Percentiles rank a stretch among this genome's conserved stretches.
These are phyloP conservation scores for Indicator maculatus DNA, from an alignment of 2,113 vertebrate species.

Conservation along the genomic window DNA sequence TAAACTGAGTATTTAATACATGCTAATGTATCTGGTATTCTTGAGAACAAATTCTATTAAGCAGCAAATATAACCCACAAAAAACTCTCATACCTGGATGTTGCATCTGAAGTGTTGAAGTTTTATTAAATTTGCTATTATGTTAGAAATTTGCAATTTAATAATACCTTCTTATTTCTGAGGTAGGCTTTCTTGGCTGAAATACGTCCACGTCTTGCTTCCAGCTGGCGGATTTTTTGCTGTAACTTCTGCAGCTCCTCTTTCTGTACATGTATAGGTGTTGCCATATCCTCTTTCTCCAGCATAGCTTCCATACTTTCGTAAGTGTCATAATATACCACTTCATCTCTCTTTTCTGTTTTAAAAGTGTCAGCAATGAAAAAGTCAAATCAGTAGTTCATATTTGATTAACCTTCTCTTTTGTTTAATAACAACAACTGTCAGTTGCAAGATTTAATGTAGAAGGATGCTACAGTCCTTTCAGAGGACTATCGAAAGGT, in stretches of 20 bases:
- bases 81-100: not conserved
- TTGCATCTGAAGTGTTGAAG: not conserved
- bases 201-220: slow-evolving; percentile 93
- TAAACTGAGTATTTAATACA: not conserved
- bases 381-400: not conserved
- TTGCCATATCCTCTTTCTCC: slow-evolving; percentile 79
- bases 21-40: not conserved
- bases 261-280: slow-evolving; percentile 79
- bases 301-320: slow-evolving; percentile 97
- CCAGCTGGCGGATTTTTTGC: slow-evolving; percentile 91
- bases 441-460: not conserved
- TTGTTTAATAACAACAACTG: not conserved
- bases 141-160: not conserved
- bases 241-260: slow-evolving; percentile 88
- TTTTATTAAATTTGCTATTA: not conserved
- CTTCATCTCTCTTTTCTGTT: slow-evolving; percentile 89
- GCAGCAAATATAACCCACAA: not conserved
- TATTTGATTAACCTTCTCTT: not conserved
- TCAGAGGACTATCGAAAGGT: not conserved
- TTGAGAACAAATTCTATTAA: not conserved
- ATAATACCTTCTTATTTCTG: slow-evolving; percentile 94
- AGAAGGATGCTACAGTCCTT: not conserved
- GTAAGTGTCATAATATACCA: slow-evolving; percentile 95
- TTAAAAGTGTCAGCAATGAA: slow-evolving; percentile 33
- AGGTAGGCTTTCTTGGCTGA: slow-evolving; percentile 99